These are phyloP conservation scores for Reinhardtius hippoglossoides DNA, from an alignment of 2,113 vertebrate genomes.

Conservation along the genomic window DNA sequence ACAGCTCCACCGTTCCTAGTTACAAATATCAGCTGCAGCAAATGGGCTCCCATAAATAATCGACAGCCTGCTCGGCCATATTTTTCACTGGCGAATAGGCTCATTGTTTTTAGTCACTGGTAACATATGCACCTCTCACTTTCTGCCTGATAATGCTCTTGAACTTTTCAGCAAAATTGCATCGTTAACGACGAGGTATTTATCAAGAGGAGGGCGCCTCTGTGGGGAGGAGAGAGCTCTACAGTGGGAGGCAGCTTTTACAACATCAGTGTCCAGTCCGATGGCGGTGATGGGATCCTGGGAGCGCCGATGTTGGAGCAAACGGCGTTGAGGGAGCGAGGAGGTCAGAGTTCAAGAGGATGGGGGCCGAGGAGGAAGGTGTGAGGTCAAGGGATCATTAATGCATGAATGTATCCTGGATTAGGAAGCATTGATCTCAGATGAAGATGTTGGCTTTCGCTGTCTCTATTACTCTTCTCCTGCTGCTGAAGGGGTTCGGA, in stretches of 20 bases:
- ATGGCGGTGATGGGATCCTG: neutral
- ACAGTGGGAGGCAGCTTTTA: conserved; percentile 1
- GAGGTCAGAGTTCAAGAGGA: conserved; percentile 16
- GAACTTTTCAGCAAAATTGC: conserved; percentile 53
- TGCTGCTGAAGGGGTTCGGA: conserved; percentile 8
- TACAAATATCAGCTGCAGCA: conserved; percentile 47
- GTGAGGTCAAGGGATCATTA: conserved; percentile 65
- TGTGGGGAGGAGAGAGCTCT: neutral
- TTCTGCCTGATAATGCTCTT: conserved; percentile 52
- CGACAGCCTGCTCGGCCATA: conserved; percentile 9
- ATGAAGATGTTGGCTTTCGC: conserved; percentile 58
- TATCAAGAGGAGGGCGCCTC: conserved; percentile 15
- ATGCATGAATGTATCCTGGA: conserved; percentile 59
- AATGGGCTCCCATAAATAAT: conserved; percentile 53
- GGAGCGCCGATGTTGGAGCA: conserved; percentile 18
- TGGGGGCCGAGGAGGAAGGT: neutral
- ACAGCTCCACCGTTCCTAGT: conserved; percentile 5
- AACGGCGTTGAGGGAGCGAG: conserved; percentile 10
- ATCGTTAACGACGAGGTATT: conserved; percentile 52
- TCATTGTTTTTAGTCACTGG: conserved; percentile 51
- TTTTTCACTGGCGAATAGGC: conserved; percentile 52
- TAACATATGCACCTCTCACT: conserved; percentile 64
- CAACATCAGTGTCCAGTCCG: neutral
- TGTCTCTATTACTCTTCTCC: conserved; percentile 58
- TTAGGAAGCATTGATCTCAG: conserved; percentile 64